Percentiles rank a stretch among this genome's conserved stretches.
These are phyloP conservation scores for Cheumatopsyche charites DNA, from an alignment of 1,140 invertebrate species.

Conservation along the genomic window DNA sequence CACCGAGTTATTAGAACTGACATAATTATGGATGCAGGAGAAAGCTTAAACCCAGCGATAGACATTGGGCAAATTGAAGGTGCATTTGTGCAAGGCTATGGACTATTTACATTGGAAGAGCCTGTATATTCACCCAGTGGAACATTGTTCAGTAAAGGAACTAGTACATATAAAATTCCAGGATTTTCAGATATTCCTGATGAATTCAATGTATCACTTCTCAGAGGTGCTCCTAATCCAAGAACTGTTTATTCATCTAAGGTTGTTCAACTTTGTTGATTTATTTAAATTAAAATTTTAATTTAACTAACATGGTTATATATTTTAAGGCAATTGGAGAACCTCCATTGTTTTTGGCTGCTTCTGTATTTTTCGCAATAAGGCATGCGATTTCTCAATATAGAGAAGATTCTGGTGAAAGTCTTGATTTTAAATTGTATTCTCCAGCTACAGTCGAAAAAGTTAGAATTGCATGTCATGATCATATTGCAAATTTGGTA, in stretches of 20 bases:
- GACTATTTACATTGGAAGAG: conserved; percentile 90
- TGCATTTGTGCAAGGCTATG: conserved; percentile 92
- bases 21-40: conserved; percentile 93
- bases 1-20: conserved; percentile 86
- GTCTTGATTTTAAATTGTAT: conserved; percentile 74
- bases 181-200: conserved; percentile 87
- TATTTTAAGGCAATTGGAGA: conserved; percentile 85
- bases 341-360: conserved; percentile 89
- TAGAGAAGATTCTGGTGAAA: conserved; percentile 69
- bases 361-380: conserved; percentile 88
- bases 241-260: conserved; percentile 94
- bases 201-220: conserved; percentile 92
- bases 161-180: conserved; percentile 94
- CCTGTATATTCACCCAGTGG: conserved; percentile 85
- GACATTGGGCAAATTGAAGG: conserved; percentile 97
- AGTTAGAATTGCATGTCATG: conserved; percentile 89
- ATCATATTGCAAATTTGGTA: conserved; percentile 82
- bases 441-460: conserved; percentile 87
- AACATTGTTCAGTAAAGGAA: conserved; percentile 80
- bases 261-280: conserved; percentile 59
- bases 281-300: not conserved
- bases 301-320: not conserved
- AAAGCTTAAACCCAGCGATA: conserved; percentile 93
- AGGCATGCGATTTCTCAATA: conserved; percentile 86
- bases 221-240: conserved; percentile 87